A percentile compares a stretch with the other conserved stretches of the same genome.
phyloP scores from a whole-genome alignment of 2,797 vertebrate genomes.

The Pteropus rufus region DNA sequence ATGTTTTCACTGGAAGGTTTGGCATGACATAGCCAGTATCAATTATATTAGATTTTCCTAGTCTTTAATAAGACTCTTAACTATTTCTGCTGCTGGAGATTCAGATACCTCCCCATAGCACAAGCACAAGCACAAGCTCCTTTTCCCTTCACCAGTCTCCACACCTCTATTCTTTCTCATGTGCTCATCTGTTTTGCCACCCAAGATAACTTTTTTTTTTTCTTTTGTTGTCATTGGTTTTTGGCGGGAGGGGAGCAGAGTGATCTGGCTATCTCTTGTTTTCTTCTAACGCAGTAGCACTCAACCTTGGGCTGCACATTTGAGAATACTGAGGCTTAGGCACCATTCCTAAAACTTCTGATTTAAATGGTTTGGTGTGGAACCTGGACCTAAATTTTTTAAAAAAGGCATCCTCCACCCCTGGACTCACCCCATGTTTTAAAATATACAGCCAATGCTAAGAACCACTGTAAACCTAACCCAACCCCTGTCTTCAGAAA shows the following conservation, averaged over 20 bases:
- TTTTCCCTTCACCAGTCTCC: neutral
- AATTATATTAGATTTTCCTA: neutral
- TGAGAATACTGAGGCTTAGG: neutral
- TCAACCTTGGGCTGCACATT: neutral
- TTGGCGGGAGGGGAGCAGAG: neutral
- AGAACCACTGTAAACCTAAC: neutral
- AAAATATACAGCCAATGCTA: neutral
- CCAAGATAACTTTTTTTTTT: neutral
- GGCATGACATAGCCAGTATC: neutral
- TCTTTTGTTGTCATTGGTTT: neutral
- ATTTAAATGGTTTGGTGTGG: neutral
- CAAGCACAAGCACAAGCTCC: neutral
- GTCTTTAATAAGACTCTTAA: neutral
- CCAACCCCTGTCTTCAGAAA: neutral
- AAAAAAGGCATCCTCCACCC: neutral
- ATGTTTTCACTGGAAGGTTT: neutral
- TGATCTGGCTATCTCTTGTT: neutral
- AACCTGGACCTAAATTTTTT: neutral
- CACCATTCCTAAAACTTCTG: neutral
- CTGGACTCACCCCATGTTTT: neutral
- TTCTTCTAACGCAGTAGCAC: neutral
- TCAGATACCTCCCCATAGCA: neutral
- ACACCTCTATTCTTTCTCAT: neutral
- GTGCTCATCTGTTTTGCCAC: neutral
- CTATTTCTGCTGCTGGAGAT: neutral